Percentiles rank a stretch among this genome's conserved stretches.
These are phyloP conservation scores for Drosophila pseudoananassae DNA, from an alignment of 1,140 invertebrate species.

Conservation along the genomic window DNA sequence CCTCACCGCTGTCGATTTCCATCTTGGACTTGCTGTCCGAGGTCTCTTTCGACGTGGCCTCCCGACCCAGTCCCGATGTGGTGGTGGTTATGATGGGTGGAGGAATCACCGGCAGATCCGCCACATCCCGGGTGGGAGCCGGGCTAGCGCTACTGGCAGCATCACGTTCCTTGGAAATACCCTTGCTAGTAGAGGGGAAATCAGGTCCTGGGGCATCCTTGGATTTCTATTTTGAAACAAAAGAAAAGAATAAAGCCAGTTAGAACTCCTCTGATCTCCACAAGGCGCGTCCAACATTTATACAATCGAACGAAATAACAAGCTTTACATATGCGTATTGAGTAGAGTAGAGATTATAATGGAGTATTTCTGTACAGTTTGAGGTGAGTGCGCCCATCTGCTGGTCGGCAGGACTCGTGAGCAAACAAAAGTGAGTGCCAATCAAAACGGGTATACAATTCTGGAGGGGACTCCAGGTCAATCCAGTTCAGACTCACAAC, in stretches of 20 bases:
- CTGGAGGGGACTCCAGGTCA: conserved; percentile 18
- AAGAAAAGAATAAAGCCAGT: conserved; percentile 1
- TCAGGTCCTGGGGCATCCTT: conserved; percentile 64
- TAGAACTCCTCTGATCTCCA: background rate
- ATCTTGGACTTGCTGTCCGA: conserved; percentile 77
- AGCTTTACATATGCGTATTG: conserved; percentile 57
- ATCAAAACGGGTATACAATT: conserved; percentile 52
- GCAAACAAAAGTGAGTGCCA: conserved; percentile 63
- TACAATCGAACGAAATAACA: conserved; percentile 56
- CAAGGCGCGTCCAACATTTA: conserved; percentile 30
- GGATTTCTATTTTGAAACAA: conserved; percentile 53
- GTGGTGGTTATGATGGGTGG: conserved; percentile 11
- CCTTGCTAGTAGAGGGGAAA: conserved; percentile 76
- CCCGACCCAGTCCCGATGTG: conserved; percentile 27
- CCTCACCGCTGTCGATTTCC: conserved; percentile 71
- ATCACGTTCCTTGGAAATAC: conserved; percentile 67
- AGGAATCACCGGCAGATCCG: conserved; percentile 61
- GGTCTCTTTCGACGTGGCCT: conserved; percentile 62
- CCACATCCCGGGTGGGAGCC: conserved; percentile 43
- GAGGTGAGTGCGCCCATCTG: conserved; percentile 59
- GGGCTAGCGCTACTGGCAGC: conserved; percentile 36
- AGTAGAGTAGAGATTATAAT: conserved; percentile 23
- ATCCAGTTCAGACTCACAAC: conserved; percentile 75
- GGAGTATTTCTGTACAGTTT: conserved; percentile 26
- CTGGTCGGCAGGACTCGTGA: conserved; percentile 60